A percentile compares a stretch with the other conserved stretches of the same genome.
phyloP scores from a whole-genome alignment of 2,113 vertebrate genomes.

The Paralichthys olivaceus region DNA sequence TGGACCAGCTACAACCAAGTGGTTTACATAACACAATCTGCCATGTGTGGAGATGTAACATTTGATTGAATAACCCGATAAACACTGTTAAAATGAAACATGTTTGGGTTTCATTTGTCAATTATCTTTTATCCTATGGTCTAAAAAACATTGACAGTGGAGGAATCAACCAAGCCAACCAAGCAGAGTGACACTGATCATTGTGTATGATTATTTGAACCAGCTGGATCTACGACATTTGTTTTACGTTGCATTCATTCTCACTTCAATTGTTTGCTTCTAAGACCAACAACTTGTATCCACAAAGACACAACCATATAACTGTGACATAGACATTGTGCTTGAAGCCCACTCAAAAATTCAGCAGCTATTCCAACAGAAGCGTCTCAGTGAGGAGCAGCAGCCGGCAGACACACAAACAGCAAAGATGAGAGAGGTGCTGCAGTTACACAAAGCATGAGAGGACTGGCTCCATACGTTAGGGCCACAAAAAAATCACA shows the following conservation, averaged over 20 bases:
- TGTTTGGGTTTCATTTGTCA: too few species aligned
- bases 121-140: too few species aligned
- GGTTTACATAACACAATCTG: background rate
- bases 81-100: background rate
- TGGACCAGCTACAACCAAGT: background rate
- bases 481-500: background rate
- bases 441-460: background rate
- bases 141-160: too few species aligned
- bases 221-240: background rate
- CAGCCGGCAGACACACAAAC: too few species aligned
- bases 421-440: conserved; percentile 22
- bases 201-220: too few species aligned
- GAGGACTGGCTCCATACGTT: background rate
- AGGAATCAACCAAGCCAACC: too few species aligned
- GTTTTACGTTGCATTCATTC: too few species aligned
- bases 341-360: too few species aligned
- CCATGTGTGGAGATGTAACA: background rate
- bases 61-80: background rate
- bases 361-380: too few species aligned
- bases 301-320: background rate
- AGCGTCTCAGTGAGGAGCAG: too few species aligned
- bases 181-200: too few species aligned
- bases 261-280: background rate
- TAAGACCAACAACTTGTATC: background rate
- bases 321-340: conserved; percentile 6